Base-by-base conservation (phyloP, 2,888 invertebrate genomes). In the Philereme transversata region DNA sequence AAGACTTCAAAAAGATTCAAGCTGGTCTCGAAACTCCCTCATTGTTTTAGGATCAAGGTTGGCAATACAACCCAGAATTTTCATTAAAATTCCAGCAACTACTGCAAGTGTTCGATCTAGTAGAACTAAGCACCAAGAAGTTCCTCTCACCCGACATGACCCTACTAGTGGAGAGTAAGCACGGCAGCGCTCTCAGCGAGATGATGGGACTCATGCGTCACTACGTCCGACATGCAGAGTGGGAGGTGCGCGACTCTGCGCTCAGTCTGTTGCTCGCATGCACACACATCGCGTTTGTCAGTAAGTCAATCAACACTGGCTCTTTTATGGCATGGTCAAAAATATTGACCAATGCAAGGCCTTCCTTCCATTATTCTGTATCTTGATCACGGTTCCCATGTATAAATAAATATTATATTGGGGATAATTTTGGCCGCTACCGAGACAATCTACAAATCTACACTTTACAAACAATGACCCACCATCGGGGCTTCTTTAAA, bases 221-320 rank as follows among this genome's bases (percentile, higher is more conserved):
- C 70, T 93, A 95, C 71, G 83, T 95, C 64, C 94, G 94, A 63
- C 95, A 95, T 73, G 84, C 88, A 0, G 91, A 93, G 36, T 96
- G 96, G 96, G 96, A 96, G 79, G 94, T 96, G 4, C 91, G 96
- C 46, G 96, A 96, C 72, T 95, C 95, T 44, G 94, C 95, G 0
- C 75, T 96, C 47, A 95, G 96, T 79, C 86, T 96, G 51, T 81
- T 96, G 6, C 92, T 93, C 48, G 94, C 94, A 1, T 94, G 96
- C 67, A 93, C 94, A 0, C 83, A 86, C 40, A 93, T 96, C 69
- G 94, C 95, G 1, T 93, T 94, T 76, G 83, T 93, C 64, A 95
- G 96, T 96, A 86, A 92, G 94, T 83, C 8, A 6, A 62, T 41
- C 22, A 22, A 22, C 22, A 22, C 22, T 22, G 22, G 22, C 22